Conservation (phyloP, 2,888 invertebrate species). For the Phyllotreta cruciferae region DNA sequence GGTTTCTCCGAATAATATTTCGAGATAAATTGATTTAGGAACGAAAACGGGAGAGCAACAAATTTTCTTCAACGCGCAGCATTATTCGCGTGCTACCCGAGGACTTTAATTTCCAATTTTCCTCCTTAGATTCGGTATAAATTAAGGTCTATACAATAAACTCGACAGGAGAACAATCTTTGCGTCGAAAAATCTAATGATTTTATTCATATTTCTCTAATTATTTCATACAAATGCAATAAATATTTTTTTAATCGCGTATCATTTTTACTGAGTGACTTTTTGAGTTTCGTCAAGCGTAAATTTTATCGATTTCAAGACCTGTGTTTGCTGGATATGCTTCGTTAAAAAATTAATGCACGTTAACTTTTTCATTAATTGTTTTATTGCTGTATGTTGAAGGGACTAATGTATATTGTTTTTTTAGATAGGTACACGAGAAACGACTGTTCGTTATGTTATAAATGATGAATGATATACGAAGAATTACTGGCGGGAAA, state of each 20-base stretch:
- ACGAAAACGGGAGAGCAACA: constrained; percentile 42
- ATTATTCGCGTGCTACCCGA: constrained; percentile 48
- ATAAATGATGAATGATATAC: constrained; percentile 12
- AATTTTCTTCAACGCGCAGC: constrained; percentile 52
- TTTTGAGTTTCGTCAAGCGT: background rate
- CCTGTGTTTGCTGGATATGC: no score
- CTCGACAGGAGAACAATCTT: constrained; percentile 53
- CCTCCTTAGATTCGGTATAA: constrained; percentile 52
- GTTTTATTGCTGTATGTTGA: constrained; percentile 25
- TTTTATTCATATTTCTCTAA: constrained; percentile 44
- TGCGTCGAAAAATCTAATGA: constrained; percentile 42
- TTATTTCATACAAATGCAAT: no score
- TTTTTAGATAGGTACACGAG: constrained; percentile 12
- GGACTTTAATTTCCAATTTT: constrained; percentile 52
- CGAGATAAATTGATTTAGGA: constrained; percentile 48
- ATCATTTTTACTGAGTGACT: no score
- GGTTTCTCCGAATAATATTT: constrained; percentile 43
- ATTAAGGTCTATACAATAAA: constrained; percentile 54
- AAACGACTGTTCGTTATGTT: constrained; percentile 6
- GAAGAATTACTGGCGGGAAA: background rate
- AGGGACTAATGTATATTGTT: constrained; percentile 16
- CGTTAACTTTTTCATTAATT: constrained; percentile 28
- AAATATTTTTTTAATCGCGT: no score
- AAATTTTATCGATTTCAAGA: background rate
- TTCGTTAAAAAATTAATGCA: constrained; percentile 23